phyloP scores from a whole-genome alignment of 1,140 invertebrate species.

The Andrena cerasifolii region DNA sequence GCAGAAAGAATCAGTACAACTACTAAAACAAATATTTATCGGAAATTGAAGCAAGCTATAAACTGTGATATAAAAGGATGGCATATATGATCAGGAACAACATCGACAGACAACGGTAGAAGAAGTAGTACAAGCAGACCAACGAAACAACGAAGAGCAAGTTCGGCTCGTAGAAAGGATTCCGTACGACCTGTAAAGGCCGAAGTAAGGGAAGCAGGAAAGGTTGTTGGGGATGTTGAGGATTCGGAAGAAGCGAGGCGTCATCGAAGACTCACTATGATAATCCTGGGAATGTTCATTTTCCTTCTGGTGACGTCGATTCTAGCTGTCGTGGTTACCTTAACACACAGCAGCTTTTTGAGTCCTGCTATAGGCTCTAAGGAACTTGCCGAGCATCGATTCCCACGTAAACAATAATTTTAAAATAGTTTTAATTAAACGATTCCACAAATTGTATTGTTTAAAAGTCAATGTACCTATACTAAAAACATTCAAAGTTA shows the following conservation, averaged over 20 bases:
- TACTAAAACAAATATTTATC: neutral
- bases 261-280: conserved; percentile 85
- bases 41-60: neutral
- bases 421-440: neutral
- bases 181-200: conserved; percentile 78
- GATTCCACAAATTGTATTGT: neutral
- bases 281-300: conserved; percentile 86
- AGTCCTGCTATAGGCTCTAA: conserved; percentile 74
- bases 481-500: neutral
- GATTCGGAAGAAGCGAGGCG: conserved; percentile 83
- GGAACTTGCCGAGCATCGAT: conserved; percentile 74
- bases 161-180: conserved; percentile 68
- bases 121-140: conserved; percentile 74
- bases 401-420: conserved; percentile 68
- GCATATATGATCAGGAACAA: conserved; percentile 12
- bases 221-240: conserved; percentile 53
- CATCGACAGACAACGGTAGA: conserved; percentile 74
- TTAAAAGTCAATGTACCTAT: neutral
- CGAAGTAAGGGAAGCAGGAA: conserved; percentile 76
- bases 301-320: conserved; percentile 86
- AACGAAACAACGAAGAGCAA: conserved; percentile 64
- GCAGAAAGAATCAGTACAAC: too few relatives aligned
- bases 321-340: conserved; percentile 87
- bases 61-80: neutral
- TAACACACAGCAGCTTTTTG: conserved; percentile 85